Base-by-base conservation (phyloP, 2,113 vertebrate species). In the Malurus alboscapulatus region DNA sequence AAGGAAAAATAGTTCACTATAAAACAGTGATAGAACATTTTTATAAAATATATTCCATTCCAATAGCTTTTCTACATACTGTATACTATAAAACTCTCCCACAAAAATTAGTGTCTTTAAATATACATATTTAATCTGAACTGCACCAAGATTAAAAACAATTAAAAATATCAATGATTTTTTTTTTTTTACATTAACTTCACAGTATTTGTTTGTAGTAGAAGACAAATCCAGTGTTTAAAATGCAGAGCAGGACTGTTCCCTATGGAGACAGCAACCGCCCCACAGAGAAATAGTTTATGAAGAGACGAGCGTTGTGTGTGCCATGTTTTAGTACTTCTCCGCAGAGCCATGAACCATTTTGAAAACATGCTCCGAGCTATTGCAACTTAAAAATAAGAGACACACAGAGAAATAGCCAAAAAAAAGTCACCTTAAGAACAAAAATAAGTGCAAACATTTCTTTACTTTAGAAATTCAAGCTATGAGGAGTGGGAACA, bases 21-120 rank as follows among this genome's bases (percentile, higher is more conserved):
- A 97, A 97, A 97, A 97, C 96, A 96, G 97, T 96, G 97, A 97
- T 97, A 97, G 94, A 97, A 96, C 38, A 84, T 97, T 95, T 96
- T 96, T 97, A 98, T 97, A 97, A 98, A 97, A 97, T 97, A 97
- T 96, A 97, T 96, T 97, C 96, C 96, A 97, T 97, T 97, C 96
- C 95, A 96, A 97, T 96, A 97, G 96, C 95, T 97, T 97, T 87
- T 97, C 97, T 98, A 97, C 97, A 97, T 97, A 95, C 95, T 97
- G 96, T 97, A 97, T 97, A 94, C 96, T 94, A 96, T 95, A 91
- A 96, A 97, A 93, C 75, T 93, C 84, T 95, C 87, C 91, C 97
- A 93, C 97, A 89, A 91, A 93, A 90, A 95, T 80, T 95, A 97
- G 88, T 94, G 97, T 96, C 89, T 95, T 97, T 94, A 91, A 96